Conservation (phyloP, 2,113 vertebrate species). For the Indicator indicator region DNA sequence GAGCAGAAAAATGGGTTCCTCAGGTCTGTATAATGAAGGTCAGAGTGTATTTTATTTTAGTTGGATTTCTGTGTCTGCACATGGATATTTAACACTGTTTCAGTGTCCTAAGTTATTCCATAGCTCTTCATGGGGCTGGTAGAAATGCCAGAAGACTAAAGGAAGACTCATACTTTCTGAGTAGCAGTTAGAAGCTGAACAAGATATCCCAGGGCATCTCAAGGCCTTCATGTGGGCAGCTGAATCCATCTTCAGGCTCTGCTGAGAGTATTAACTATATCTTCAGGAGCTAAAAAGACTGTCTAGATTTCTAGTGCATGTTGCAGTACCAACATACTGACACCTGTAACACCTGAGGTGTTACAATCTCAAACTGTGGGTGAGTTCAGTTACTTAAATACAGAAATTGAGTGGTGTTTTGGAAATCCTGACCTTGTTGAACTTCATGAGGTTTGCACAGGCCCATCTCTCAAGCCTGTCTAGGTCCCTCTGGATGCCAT, state of each 20-base stretch:
- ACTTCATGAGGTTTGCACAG: not conserved
- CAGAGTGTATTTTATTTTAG: not conserved
- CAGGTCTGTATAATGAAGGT: not conserved
- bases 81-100: not conserved
- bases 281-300: not conserved
- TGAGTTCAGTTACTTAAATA: not conserved
- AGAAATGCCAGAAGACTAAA: not conserved
- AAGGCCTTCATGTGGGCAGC: not conserved
- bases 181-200: not conserved
- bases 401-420: not conserved
- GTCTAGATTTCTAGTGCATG: not conserved
- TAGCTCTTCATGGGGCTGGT: not conserved
- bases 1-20: not conserved
- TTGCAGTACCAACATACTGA: not conserved
- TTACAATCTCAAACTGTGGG: not conserved
- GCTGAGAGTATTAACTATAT: no score
- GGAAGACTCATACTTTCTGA: not conserved
- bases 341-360: no score
- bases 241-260: not conserved
- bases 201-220: not conserved
- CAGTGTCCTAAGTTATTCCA: not conserved
- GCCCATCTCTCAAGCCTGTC: not conserved
- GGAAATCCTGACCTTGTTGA: not conserved
- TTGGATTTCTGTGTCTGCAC: not conserved
- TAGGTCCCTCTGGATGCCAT: not conserved